Percentiles rank a stretch among this genome's conserved stretches.
phyloP scores from a whole-genome alignment of 2,113 vertebrate genomes.

The Sinocyclocheilus rhinocerous region DNA sequence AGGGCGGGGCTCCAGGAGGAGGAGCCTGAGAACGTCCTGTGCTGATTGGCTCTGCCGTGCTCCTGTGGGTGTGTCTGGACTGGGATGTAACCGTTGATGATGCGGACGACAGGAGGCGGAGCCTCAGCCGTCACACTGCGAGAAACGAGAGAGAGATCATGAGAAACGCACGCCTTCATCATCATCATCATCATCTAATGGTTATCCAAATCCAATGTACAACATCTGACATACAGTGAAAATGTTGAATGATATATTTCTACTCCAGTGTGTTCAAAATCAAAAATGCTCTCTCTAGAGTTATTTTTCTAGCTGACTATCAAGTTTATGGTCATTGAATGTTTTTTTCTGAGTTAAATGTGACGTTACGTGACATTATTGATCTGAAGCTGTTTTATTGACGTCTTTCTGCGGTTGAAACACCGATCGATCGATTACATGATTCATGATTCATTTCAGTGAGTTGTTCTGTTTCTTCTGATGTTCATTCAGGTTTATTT shows the following conservation, averaged over 20 bases:
- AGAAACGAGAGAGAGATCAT: neutral
- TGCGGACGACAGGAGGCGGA: conserved; percentile 73
- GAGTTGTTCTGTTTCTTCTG: too few relatives aligned
- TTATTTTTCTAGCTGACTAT: too few relatives aligned
- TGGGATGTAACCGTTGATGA: conserved; percentile 81
- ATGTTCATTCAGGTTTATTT: neutral
- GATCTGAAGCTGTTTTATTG: too few relatives aligned
- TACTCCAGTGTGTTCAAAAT: neutral
- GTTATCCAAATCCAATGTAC: too few relatives aligned
- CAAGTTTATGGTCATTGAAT: too few relatives aligned
- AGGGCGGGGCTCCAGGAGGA: conserved; percentile 57
- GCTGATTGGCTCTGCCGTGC: conserved; percentile 57
- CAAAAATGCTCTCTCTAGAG: too few relatives aligned
- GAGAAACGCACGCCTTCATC: neutral
- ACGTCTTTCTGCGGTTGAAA: neutral
- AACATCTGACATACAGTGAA: too few relatives aligned
- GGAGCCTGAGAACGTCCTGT: conserved; percentile 46
- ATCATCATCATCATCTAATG: neutral
- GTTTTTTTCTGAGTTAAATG: too few relatives aligned
- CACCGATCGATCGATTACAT: neutral
- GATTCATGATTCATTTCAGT: too few relatives aligned
- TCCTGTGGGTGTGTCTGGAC: conserved; percentile 66
- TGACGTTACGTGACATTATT: too few relatives aligned
- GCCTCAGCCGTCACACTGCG: conserved; percentile 74
- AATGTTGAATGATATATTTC: neutral